Evolutionary conservation across 2,113 vertebrate genomes (phyloP).

Genomic region (Sinocyclocheilus rhinocerous): DNA sequence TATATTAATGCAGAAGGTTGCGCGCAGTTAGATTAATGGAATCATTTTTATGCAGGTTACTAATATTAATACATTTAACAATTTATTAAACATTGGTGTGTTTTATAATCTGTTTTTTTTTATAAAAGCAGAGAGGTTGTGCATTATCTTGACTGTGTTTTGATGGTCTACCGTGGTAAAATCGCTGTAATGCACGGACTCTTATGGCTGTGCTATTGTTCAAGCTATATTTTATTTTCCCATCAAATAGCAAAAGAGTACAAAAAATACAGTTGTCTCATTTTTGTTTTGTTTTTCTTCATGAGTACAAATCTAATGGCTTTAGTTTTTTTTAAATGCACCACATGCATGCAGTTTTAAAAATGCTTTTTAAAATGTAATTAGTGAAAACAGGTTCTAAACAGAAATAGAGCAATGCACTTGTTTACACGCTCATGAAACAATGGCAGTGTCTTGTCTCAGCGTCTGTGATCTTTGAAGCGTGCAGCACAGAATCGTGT

Average conservation of each 20-base stretch:
- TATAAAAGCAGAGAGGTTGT: too few relatives aligned
- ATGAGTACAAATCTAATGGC: neutral
- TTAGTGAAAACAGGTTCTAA: neutral
- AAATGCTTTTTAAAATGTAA: neutral
- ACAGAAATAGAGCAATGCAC: neutral
- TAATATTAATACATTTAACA: neutral
- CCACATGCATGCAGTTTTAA: too few relatives aligned
- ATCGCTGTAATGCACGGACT: neutral
- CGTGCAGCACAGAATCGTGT: slow-evolving; percentile 3
- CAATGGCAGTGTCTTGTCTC: slow-evolving; percentile 42
- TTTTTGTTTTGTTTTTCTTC: neutral
- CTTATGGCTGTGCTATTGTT: too few relatives aligned
- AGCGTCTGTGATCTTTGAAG: slow-evolving; percentile 49
- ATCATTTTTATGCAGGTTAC: neutral
- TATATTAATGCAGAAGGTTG: neutral
- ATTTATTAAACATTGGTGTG: too few relatives aligned
- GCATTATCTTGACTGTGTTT: neutral
- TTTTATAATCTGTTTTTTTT: too few relatives aligned
- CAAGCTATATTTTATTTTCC: neutral
- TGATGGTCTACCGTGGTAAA: neutral
- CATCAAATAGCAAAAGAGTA: neutral
- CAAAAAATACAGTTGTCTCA: neutral
- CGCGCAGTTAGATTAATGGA: too few relatives aligned
- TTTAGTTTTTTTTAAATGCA: neutral
- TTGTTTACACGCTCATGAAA: slow-evolving; percentile 43